A percentile compares a stretch with the other conserved stretches of the same genome.
phyloP scores from a whole-genome alignment of 2,113 vertebrate genomes.

The Hypanus sabinus region DNA sequence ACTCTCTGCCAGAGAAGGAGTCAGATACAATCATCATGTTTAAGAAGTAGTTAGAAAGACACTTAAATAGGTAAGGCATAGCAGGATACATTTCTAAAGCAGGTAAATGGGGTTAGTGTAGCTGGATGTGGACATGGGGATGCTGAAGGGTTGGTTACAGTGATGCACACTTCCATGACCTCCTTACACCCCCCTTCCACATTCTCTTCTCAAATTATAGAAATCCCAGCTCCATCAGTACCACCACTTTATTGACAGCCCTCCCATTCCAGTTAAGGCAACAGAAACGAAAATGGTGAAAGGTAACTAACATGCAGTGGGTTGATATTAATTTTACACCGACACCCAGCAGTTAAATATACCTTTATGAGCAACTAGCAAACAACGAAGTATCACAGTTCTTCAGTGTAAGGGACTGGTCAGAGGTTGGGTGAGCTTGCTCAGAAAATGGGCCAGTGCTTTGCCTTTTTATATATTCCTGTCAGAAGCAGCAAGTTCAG shows the following conservation, averaged over 20 bases:
- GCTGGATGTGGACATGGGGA: too few species aligned
- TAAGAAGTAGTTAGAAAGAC: too few species aligned
- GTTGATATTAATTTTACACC: background rate
- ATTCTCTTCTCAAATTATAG: background rate
- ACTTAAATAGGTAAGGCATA: too few species aligned
- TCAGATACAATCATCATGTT: too few species aligned
- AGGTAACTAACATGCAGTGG: background rate
- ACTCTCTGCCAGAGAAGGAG: too few species aligned
- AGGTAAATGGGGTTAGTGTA: too few species aligned
- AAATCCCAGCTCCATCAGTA: background rate
- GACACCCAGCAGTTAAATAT: background rate
- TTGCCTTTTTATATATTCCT: background rate
- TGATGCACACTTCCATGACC: too few species aligned
- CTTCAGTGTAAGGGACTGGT: background rate
- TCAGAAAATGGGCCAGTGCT: background rate
- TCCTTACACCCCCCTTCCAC: background rate
- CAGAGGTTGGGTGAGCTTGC: background rate
- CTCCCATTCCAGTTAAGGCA: background rate
- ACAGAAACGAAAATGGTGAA: background rate
- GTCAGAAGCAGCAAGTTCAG: background rate
- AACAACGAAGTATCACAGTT: background rate
- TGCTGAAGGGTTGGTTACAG: too few species aligned
- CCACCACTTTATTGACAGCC: background rate
- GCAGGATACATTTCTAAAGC: too few species aligned
- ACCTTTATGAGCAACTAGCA: background rate